phyloP scores from a whole-genome alignment of 2,888 invertebrate species.

The Thumatha senex region DNA sequence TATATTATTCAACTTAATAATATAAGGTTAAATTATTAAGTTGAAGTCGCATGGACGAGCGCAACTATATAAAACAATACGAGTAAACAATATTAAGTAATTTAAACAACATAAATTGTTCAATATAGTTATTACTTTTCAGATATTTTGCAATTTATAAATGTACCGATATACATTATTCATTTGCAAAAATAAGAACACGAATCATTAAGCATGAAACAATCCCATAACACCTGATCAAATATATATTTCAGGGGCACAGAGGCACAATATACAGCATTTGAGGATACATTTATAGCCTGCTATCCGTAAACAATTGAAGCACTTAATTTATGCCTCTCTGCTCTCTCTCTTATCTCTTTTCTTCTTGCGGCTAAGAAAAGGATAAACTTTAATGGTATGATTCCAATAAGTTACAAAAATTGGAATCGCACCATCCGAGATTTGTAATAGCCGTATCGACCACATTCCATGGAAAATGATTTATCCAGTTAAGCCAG shows the following conservation, averaged over 20 bases:
- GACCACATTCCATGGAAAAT: conserved; percentile 53
- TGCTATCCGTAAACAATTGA: conserved; percentile 4
- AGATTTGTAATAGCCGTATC: conserved; percentile 50
- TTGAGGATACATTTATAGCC: neutral
- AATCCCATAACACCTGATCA: conserved; percentile 20
- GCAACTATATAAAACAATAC: neutral
- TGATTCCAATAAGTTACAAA: conserved; percentile 5
- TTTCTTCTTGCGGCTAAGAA: conserved; percentile 2
- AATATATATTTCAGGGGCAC: conserved; percentile 16
- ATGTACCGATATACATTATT: neutral
- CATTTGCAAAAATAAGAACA: conserved; percentile 7
- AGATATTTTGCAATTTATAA: too few species aligned
- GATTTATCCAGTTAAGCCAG: conserved; percentile 37
- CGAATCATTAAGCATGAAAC: conserved; percentile 11
- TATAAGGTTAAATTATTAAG: neutral
- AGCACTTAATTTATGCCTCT: conserved; percentile 5
- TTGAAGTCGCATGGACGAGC: neutral
- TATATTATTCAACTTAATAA: too few species aligned
- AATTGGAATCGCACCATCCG: conserved; percentile 12
- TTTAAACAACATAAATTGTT: neutral
- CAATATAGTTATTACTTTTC: neutral
- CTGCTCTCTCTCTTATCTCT: too few species aligned
- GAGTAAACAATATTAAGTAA: too few species aligned
- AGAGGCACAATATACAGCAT: neutral
- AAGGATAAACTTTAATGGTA: conserved; percentile 5